A percentile compares a stretch with the other conserved stretches of the same genome.
These are phyloP conservation scores for Cotesia glomerata DNA, from an alignment of 1,140 invertebrate species.

Conservation along the genomic window DNA sequence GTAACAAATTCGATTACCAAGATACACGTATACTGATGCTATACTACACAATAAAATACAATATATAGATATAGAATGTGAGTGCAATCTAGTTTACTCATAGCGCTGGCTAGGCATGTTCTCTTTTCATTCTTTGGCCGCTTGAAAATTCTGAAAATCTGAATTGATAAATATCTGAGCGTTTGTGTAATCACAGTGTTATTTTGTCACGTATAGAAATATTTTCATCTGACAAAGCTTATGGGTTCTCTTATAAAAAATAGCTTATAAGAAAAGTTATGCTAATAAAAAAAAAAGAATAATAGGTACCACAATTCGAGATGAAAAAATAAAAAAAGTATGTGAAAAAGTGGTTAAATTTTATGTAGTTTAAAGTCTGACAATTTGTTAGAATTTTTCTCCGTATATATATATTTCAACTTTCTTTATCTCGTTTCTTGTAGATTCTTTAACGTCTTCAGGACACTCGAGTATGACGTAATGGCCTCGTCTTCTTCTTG, in stretches of 20 bases:
- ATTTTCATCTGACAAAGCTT: no score
- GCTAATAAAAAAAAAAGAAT: not conserved
- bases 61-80: no score
- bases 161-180: no score
- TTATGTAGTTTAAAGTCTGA: not conserved
- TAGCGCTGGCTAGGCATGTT: no score
- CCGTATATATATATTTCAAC: constrained; percentile 8
- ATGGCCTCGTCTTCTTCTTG: constrained; percentile 21
- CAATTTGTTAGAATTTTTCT: not conserved
- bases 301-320: not conserved
- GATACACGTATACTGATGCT: not conserved
- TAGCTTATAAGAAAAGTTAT: not conserved
- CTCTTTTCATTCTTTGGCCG: no score
- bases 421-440: constrained; percentile 16
- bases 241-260: no score
- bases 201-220: no score
- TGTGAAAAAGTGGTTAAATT: not conserved
- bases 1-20: constrained; percentile 30
- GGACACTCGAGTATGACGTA: constrained; percentile 24
- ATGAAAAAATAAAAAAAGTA: not conserved
- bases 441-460: not conserved
- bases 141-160: no score
- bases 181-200: no score
- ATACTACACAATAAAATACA: not conserved
- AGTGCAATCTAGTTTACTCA: no score